Evolutionary conservation across 2,888 invertebrate species (phyloP).

Genomic region (Laspeyria flexula): DNA sequence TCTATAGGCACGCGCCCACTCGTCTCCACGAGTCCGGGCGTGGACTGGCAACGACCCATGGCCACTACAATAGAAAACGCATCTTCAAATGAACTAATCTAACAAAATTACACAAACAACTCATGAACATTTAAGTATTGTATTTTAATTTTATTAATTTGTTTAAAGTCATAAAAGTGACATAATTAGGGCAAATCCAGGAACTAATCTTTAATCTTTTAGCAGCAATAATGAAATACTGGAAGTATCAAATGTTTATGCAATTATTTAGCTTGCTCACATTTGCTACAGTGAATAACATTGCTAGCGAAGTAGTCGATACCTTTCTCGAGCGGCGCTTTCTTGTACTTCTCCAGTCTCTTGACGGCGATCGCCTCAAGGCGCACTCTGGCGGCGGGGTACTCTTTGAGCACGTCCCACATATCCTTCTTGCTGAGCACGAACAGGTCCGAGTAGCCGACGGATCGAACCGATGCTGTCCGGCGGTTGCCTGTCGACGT

Average conservation of each 20-base stretch:
- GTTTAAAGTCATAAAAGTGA: too few species aligned
- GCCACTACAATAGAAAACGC: conserved; percentile 88
- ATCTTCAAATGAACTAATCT: not conserved
- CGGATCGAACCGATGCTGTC: conserved; percentile 98
- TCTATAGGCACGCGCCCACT: conserved; percentile 95
- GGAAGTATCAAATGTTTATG: conserved; percentile 10
- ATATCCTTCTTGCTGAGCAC: conserved; percentile 99
- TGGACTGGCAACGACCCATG: conserved; percentile 97
- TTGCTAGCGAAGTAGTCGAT: conserved; percentile 32
- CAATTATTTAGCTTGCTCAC: conserved; percentile 16
- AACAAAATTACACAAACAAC: too few species aligned
- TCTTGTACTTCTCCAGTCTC: conserved; percentile 98
- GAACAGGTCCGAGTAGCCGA: conserved; percentile 99
- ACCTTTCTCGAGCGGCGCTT: conserved; percentile 97
- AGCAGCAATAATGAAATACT: too few species aligned
- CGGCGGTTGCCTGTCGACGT: conserved; percentile 95
- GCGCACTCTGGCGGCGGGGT: conserved; percentile 96
- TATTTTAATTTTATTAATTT: not conserved
- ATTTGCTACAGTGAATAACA: conserved; percentile 9
- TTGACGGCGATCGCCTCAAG: conserved; percentile 99
- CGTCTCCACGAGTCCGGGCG: conserved; percentile 97
- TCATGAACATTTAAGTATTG: too few species aligned
- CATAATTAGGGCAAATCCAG: too few species aligned
- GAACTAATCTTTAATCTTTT: too few species aligned
- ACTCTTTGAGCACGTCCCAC: conserved; percentile 99